Base-by-base conservation (phyloP, 2,113 vertebrate genomes). In the Poeciliopsis occidentalis region DNA sequence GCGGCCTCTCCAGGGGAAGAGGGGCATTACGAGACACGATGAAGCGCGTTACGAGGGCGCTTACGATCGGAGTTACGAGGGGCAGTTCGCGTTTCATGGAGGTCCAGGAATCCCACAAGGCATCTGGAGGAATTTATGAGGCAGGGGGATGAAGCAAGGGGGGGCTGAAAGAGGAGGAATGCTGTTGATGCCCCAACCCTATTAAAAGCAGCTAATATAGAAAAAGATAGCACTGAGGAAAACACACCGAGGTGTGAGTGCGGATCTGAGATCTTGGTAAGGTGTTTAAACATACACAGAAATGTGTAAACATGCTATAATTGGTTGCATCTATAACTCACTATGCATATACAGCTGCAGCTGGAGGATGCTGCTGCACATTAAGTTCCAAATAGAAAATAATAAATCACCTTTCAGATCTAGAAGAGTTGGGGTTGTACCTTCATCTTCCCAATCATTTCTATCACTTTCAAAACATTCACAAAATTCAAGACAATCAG, bases 51-150 rank as follows among this genome's bases (percentile, higher is more conserved):
- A 92, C 76, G 87, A 91, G 91, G 81, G 80, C 60, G 91, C 91
- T 93, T 93, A 93, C 69, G 87, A 78, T 66, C 15, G 82, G 79
- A 87, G 87, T 93, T 93, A 92, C 77, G 89, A 92, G 92, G 88
- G 85, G 82, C 86, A 88, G 89, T 89, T 92, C 70, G 81, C 90
- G 81, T 93, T 92, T 92, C 90, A 92, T 76, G 88, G 91, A 93
- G 90, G 91, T 91, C 89, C 85, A 88, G 90, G 88, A 92, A 90
- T 91, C 91, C 88, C 90, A 88, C 79, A 84, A 86, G 92, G 89
- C 91, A 91, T 92, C 87, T 92, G 89, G 84, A 91, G 91, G 90
- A 91, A 92, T 93, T 92, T 92, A 93, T 71, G 85, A 92, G 86
- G 66, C 73, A 77, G 82, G 75, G 82, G 82, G 80, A 24, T 71